Evolutionary conservation across 2,113 vertebrate genomes (phyloP).

Genomic region (Python bivittatus): DNA sequence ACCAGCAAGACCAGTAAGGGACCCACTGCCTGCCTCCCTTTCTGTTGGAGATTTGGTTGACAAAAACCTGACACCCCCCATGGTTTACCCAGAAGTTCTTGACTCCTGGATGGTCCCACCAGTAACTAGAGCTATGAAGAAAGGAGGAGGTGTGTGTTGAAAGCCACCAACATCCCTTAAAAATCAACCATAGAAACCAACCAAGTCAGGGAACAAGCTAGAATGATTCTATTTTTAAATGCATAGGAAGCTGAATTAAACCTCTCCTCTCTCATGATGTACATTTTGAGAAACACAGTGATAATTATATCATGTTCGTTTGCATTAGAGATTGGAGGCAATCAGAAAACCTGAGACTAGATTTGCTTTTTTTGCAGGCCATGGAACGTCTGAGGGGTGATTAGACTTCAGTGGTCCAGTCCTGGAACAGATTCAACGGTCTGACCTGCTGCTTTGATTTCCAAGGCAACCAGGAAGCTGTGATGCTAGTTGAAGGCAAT

Average conservation of each 20-base stretch:
- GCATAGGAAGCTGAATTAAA: neutral
- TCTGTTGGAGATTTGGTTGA: neutral
- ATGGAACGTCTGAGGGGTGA: neutral
- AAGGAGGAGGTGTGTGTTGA: neutral
- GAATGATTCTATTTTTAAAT: neutral
- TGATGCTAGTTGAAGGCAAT: neutral
- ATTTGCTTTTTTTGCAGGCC: neutral
- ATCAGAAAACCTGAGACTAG: neutral
- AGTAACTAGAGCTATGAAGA: neutral
- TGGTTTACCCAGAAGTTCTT: neutral
- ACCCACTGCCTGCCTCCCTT: neutral
- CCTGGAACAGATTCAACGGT: neutral
- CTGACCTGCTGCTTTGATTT: neutral
- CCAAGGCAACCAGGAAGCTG: neutral
- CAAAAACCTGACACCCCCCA: neutral
- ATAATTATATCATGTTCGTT: neutral
- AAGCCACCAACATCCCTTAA: neutral
- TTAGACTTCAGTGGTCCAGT: neutral
- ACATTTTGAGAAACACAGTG: neutral
- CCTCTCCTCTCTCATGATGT: neutral
- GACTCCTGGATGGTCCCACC: neutral
- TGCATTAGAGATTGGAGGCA: neutral
- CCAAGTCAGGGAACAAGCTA: too few species aligned
- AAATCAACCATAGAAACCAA: neutral
- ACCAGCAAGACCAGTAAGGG: neutral